Evolutionary conservation across 1,140 invertebrate species (phyloP).

Genomic region (Dendroctonus valens): DNA sequence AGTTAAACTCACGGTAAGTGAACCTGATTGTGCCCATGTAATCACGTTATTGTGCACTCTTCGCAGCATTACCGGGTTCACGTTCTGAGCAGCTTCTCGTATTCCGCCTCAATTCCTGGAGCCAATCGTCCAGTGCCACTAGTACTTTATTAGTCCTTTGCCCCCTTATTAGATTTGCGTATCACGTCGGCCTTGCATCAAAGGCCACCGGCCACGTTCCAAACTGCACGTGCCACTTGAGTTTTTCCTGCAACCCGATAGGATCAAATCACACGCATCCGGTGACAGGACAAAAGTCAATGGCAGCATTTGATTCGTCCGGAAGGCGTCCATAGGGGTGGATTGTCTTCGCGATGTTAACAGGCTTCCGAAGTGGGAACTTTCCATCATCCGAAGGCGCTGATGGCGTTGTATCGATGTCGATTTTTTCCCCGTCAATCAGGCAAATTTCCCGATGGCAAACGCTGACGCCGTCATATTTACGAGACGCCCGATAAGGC

Average conservation of each 20-base stretch:
- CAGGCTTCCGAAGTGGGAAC: not conserved
- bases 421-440: constrained; percentile 30
- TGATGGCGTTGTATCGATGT: constrained; percentile 9
- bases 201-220: constrained; percentile 7
- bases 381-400: constrained; percentile 16
- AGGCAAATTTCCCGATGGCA: constrained; percentile 32
- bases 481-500: constrained; percentile 33
- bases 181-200: constrained; percentile 4
- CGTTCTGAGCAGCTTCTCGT: too few species aligned
- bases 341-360: not conserved
- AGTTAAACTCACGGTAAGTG: too few species aligned
- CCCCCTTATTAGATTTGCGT: constrained; percentile 6
- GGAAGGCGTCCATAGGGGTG: not conserved
- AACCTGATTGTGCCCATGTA: too few species aligned
- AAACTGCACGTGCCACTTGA: not conserved
- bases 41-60: too few species aligned
- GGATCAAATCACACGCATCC: not conserved
- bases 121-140: too few species aligned
- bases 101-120: too few species aligned
- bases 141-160: too few species aligned
- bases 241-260: too few species aligned
- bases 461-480: constrained; percentile 18
- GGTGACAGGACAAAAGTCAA: not conserved
- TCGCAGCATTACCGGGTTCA: too few species aligned
- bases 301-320: not conserved